Percentiles rank a stretch among this genome's conserved stretches.
Evolutionary conservation across 2,888 invertebrate species (phyloP).

Genomic region (Leptinotarsa peninsularis): DNA sequence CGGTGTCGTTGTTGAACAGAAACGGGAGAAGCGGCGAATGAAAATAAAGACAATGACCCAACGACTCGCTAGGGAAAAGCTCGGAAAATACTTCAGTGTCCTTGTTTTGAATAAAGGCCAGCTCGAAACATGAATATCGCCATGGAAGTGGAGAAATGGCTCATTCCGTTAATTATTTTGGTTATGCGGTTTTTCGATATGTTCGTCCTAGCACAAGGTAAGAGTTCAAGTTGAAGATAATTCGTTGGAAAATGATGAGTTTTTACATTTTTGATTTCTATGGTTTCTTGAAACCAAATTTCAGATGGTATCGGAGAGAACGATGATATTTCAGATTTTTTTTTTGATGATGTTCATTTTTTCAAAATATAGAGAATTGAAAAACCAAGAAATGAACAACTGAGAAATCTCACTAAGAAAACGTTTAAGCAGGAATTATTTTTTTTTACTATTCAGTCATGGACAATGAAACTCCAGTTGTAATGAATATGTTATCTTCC

Average conservation of each 20-base stretch:
- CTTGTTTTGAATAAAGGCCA: constrained; percentile 53
- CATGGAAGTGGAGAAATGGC: constrained; percentile 60
- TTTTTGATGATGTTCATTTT: too few relatives aligned
- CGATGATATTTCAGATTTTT: too few relatives aligned
- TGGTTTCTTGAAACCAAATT: too few relatives aligned
- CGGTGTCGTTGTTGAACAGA: neutral
- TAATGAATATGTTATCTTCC: too few relatives aligned
- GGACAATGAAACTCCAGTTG: too few relatives aligned
- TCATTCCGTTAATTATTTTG: constrained; percentile 54
- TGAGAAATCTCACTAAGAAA: too few relatives aligned
- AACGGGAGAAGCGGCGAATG: constrained; percentile 6
- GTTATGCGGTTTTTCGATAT: constrained; percentile 50
- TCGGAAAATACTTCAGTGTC: constrained; percentile 30
- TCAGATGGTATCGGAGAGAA: too few relatives aligned
- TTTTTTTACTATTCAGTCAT: too few relatives aligned
- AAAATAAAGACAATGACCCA: constrained; percentile 29
- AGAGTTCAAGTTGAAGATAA: constrained; percentile 35
- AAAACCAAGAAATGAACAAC: too few relatives aligned
- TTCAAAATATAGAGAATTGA: too few relatives aligned
- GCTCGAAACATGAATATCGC: constrained; percentile 49
- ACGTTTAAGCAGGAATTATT: too few relatives aligned
- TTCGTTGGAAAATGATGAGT: neutral
- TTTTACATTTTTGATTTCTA: neutral
- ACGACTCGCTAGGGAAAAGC: constrained; percentile 27
- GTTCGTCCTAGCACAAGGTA: constrained; percentile 56